Conservation (phyloP, 2,797 vertebrate species). For the Spondyliosoma cantharus region DNA sequence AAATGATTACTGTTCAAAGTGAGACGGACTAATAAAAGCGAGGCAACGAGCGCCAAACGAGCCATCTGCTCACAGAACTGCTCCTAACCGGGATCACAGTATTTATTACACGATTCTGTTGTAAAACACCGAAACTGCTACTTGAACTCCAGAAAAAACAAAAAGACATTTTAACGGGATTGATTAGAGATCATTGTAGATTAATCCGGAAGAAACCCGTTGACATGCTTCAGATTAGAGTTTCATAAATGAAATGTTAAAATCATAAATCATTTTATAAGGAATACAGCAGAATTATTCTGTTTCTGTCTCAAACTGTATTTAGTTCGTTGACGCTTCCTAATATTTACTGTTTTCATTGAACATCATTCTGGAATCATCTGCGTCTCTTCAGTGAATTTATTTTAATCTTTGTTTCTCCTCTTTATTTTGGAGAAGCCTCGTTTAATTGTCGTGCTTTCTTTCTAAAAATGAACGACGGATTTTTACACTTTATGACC, state of each 20-base stretch:
- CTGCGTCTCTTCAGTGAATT: neutral
- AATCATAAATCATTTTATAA: constrained; percentile 1
- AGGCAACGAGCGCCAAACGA: constrained; percentile 62
- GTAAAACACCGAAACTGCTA: constrained; percentile 61
- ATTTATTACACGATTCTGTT: constrained; percentile 57
- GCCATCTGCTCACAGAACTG: constrained; percentile 59
- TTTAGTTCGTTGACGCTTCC: no score
- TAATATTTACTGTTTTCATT: neutral
- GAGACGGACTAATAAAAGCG: constrained; percentile 66
- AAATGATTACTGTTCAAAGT: constrained; percentile 76
- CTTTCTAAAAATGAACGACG: rapidly evolving
- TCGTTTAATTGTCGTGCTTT: neutral
- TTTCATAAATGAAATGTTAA: no score
- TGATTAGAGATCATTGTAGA: constrained; percentile 11
- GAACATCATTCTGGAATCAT: no score
- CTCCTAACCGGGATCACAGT: constrained; percentile 55
- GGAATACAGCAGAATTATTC: neutral
- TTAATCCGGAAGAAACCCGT: neutral
- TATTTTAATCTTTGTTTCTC: neutral
- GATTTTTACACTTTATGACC: no score
- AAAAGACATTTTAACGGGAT: neutral
- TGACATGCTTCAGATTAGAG: neutral
- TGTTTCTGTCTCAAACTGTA: neutral
- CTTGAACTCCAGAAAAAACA: constrained; percentile 56
- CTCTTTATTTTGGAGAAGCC: neutral